These are phyloP conservation scores for Drosophila incognita DNA, from an alignment of 2,888 invertebrate species.

Conservation along the genomic window DNA sequence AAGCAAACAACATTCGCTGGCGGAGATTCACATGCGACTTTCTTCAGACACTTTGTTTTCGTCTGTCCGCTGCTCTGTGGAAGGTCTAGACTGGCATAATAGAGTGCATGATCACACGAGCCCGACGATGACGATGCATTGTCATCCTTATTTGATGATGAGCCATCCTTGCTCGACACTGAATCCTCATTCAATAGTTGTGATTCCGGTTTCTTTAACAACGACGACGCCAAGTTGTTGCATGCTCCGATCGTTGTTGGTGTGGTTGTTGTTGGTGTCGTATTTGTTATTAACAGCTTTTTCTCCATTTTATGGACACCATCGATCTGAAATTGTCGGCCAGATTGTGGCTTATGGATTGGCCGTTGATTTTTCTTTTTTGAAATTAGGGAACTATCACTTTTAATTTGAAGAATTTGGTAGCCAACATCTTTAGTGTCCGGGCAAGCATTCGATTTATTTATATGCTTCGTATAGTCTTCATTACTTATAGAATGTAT, in stretches of 20 bases:
- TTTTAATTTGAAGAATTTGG: slow-evolving; percentile 81
- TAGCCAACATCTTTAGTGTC: slow-evolving; percentile 72
- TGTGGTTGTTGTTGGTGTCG: slow-evolving; percentile 3
- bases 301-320: slow-evolving; percentile 32
- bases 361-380: slow-evolving; percentile 52
- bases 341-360: slow-evolving; percentile 40
- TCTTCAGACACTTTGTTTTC: slow-evolving; percentile 56
- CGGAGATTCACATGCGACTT: slow-evolving; percentile 70
- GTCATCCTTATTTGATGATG: slow-evolving; percentile 34
- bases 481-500: slow-evolving; percentile 64
- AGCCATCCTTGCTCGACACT: slow-evolving; percentile 26
- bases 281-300: slow-evolving; percentile 23
- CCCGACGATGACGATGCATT: slow-evolving; percentile 75
- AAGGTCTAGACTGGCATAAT: slow-evolving; percentile 89
- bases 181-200: slow-evolving; percentile 31
- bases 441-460: slow-evolving; percentile 38
- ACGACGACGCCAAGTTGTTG: slow-evolving; percentile 7
- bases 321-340: slow-evolving; percentile 41
- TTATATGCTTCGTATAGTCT: slow-evolving; percentile 59
- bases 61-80: slow-evolving; percentile 75
- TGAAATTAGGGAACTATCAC: slow-evolving; percentile 80
- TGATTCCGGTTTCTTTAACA: slow-evolving; percentile 21
- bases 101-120: slow-evolving; percentile 86
- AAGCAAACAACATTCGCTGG: slow-evolving; percentile 78
- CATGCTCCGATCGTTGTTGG: slow-evolving; percentile 22